A percentile compares a stretch with the other conserved stretches of the same genome.
Conservation (phyloP, 2,888 invertebrate genomes). For the Drosophila kuntzei region DNA sequence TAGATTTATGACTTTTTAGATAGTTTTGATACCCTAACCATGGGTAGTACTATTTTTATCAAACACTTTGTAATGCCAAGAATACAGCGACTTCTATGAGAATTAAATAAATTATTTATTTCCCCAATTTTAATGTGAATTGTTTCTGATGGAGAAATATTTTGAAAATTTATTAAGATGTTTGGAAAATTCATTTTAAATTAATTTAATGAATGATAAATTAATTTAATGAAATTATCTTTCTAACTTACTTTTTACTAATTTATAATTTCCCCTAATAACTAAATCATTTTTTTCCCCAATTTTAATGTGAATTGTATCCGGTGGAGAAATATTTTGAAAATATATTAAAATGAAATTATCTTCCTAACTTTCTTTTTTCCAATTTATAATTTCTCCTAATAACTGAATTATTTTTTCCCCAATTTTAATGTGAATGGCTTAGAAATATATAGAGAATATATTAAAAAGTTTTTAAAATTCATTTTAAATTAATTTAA, state of each 20-base stretch:
- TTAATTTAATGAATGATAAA: too few species aligned
- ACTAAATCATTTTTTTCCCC: neutral
- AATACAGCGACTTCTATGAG: neutral
- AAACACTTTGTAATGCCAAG: neutral
- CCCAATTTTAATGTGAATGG: too few species aligned
- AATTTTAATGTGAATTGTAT: too few species aligned
- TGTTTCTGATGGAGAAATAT: too few species aligned
- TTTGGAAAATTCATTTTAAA: neutral
- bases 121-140: too few species aligned
- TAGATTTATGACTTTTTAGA: conserved; percentile 15
- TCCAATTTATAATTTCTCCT: too few species aligned
- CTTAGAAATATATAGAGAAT: neutral
- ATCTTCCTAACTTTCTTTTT: too few species aligned
- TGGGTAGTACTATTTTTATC: neutral
- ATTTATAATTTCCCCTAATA: too few species aligned
- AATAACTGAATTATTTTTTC: neutral
- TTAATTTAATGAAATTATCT: too few species aligned
- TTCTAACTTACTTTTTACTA: too few species aligned
- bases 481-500: too few species aligned
- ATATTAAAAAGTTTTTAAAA: neutral
- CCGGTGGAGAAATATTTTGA: neutral
- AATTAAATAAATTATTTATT: neutral
- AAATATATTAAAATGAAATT: neutral
- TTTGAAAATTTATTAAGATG: neutral
- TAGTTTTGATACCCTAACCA: conserved; percentile 2